Percentiles rank a stretch among this genome's conserved stretches.
Conservation (phyloP, 2,888 invertebrate species). For the Cerastis leucographa region DNA sequence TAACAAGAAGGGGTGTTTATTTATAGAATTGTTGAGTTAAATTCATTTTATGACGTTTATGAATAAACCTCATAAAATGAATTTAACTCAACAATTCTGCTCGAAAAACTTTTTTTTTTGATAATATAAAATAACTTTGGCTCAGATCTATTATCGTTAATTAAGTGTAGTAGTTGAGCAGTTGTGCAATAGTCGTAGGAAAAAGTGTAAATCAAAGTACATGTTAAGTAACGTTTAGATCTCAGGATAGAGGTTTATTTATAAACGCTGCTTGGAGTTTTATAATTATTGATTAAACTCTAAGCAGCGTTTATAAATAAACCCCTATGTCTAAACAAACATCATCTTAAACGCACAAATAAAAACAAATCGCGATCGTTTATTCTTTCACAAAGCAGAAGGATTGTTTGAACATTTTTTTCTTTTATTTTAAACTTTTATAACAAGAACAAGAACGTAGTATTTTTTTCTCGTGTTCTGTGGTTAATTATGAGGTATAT, state of each 20-base stretch:
- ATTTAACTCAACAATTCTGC: no score
- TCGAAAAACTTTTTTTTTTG: no score
- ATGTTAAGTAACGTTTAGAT: no score
- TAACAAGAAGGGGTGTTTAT: background rate
- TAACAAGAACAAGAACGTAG: background rate
- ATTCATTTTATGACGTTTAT: background rate
- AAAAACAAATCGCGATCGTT: background rate
- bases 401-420: constrained; percentile 3
- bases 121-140: no score
- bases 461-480: background rate
- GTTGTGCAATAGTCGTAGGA: no score
- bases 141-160: no score
- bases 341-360: background rate
- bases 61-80: no score
- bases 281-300: no score
- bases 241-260: no score
- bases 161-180: no score
- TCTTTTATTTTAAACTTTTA: constrained; percentile 3
- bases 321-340: background rate
- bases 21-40: background rate
- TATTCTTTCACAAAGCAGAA: background rate
- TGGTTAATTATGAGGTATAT: constrained; percentile 12
- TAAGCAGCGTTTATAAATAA: background rate
- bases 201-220: no score
- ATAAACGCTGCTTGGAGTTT: no score